Evolutionary conservation across 2,113 vertebrate species (phyloP), one percentile per base, ranked within the genome.

Genomic region (Calypte anna): DNA sequence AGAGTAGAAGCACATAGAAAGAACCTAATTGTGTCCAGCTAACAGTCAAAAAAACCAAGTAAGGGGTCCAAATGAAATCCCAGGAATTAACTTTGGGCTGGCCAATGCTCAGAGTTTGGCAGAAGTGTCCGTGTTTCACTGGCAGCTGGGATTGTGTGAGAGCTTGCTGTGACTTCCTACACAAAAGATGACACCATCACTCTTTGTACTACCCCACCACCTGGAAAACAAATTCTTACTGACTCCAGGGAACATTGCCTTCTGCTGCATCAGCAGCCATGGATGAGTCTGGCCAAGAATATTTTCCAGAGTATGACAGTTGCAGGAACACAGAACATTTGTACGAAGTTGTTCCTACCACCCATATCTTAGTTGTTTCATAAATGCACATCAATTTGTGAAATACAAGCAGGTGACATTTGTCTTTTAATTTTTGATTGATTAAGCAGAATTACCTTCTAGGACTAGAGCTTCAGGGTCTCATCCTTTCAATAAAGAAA

Each of bases 201-300:
- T 94, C n/a, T 74, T 75, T 23, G 14, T 72, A 51, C 63, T 69
- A 77, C 30, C 61, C n/a, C 51, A 78, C 66, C 88, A 82, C 89
- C 89, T 92, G 91, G 44, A 64, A 57, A 27, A 86, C 0, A 0
- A 88, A 64, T 92, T 82, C 83, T 50, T 64, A 48, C 50, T 66
- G 83, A 76, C 50, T 89, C 57, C n/a, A 75, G 77, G 77, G 83
- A 95, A 82, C 77, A 46, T 12, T 90, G 69, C 76, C 80, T 92
- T 93, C 94, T 95, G 92, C 88, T 94, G 66, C 76, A 90, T 93
- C 92, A 85, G 68, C 92, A 88, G 73, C 64, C 76, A 51, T 0
- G 3, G 77, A 75, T 13, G 17, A 72, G 44, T 53, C 80, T 50
- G 66, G 94, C 86, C 77, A 89, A 93, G 83, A 92, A 72, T 83